Conservation (phyloP, 2,888 invertebrate genomes). For the Drosophila nr. fundita region DNA sequence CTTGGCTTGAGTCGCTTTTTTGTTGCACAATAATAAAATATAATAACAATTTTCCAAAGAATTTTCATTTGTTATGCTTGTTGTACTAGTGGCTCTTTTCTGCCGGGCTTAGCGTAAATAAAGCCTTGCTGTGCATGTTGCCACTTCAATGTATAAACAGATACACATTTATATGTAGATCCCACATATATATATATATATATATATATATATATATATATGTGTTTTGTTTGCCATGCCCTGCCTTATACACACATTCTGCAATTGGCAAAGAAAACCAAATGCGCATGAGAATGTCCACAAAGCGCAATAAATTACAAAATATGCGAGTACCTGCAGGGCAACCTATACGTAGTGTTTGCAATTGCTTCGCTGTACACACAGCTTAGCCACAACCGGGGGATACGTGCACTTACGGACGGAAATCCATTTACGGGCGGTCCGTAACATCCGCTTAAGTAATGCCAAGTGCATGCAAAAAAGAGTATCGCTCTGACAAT, state of each 20-base stretch:
- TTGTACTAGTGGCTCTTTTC: slow-evolving; percentile 13
- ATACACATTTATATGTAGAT: neutral
- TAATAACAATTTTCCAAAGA: slow-evolving; percentile 40
- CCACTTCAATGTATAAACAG: slow-evolving; percentile 38
- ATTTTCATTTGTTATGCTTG: slow-evolving; percentile 55
- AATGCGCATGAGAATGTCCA: slow-evolving; percentile 29
- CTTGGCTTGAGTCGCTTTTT: slow-evolving; percentile 14
- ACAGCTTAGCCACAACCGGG: slow-evolving; percentile 1
- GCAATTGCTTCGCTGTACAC: slow-evolving; percentile 1
- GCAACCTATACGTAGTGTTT: slow-evolving; percentile 45
- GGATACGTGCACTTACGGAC: neutral
- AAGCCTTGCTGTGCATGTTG: slow-evolving; percentile 55
- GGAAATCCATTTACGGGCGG: slow-evolving; percentile 15
- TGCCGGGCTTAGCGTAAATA: slow-evolving; percentile 17
- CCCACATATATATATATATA: neutral
- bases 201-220: neutral
- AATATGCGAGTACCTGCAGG: slow-evolving; percentile 43
- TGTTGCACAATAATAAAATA: slow-evolving; percentile 64
- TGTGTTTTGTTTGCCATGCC: neutral
- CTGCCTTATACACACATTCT: slow-evolving; percentile 1
- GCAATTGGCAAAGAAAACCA: slow-evolving; percentile 39
- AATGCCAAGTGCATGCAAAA: slow-evolving; percentile 26
- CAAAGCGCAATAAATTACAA: slow-evolving; percentile 58
- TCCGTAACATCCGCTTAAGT: slow-evolving; percentile 10
- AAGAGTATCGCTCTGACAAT: slow-evolving; percentile 22